A percentile compares a stretch with the other conserved stretches of the same genome.
Evolutionary conservation across 2,888 invertebrate genomes (phyloP).

Genomic region (Luperina testacea): DNA sequence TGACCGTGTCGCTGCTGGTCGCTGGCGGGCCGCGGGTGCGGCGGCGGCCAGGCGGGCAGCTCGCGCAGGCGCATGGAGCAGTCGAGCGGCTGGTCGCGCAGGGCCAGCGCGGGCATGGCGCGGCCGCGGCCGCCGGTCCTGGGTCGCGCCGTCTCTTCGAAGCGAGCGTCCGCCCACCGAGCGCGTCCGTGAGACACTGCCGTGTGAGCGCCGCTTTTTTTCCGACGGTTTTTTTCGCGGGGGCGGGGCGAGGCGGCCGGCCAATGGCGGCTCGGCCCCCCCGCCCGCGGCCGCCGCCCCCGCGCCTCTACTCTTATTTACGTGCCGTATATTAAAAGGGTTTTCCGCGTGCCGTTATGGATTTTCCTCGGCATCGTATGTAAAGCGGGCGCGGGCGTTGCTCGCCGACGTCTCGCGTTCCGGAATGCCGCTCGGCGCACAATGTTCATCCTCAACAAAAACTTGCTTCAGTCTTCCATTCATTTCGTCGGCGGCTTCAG

Average conservation of each 20-base stretch:
- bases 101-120: slow-evolving; percentile 92
- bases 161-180: slow-evolving; percentile 83
- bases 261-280: slow-evolving; percentile 77
- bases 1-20: slow-evolving; percentile 81
- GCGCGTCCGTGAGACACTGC: slow-evolving; percentile 87
- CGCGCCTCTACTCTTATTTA: slow-evolving; percentile 83
- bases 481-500: slow-evolving; percentile 60
- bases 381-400: slow-evolving; percentile 50
- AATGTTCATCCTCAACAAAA: slow-evolving; percentile 54
- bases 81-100: slow-evolving; percentile 92
- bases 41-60: slow-evolving; percentile 84
- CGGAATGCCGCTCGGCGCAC: slow-evolving; percentile 55
- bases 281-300: slow-evolving; percentile 71
- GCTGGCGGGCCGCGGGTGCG: slow-evolving; percentile 74
- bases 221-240: slow-evolving; percentile 83
- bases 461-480: slow-evolving; percentile 64
- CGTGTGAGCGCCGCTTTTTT: slow-evolving; percentile 84
- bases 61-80: slow-evolving; percentile 92
- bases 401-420: slow-evolving; percentile 28
- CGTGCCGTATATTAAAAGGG: slow-evolving; percentile 90
- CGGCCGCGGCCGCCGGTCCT: slow-evolving; percentile 90
- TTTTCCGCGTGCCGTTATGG: slow-evolving; percentile 90
- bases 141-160: slow-evolving; percentile 85
- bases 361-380: slow-evolving; percentile 83
- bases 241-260: slow-evolving; percentile 83